phyloP scores from a whole-genome alignment of 2,113 vertebrate species.

The Lutjanus erythropterus region DNA sequence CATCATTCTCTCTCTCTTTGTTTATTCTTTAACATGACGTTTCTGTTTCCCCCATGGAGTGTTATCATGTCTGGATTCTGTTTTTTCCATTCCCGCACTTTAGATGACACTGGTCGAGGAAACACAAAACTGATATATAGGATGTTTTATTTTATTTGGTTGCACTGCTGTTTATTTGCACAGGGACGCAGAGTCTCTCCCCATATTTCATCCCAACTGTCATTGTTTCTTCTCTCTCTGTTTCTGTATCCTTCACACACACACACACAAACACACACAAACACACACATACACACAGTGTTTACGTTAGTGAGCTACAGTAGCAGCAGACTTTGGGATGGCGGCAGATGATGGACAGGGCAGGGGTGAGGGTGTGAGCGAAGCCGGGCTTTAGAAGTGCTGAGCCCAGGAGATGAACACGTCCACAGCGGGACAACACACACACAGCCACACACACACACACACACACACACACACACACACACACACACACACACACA shows the following conservation, averaged over 20 bases:
- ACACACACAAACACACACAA: neutral
- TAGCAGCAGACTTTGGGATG: conserved; percentile 26
- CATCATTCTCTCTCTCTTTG: neutral
- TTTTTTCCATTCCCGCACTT: conserved; percentile 5
- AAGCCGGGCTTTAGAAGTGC: conserved; percentile 68
- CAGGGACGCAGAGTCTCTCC: neutral
- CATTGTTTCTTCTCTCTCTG: neutral
- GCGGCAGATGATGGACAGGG: conserved; percentile 13
- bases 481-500: conserved; percentile 12
- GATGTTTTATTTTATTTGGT: neutral
- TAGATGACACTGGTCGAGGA: neutral
- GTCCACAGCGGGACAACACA: conserved; percentile 18
- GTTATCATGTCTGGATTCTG: neutral
- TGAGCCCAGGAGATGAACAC: conserved; percentile 77
- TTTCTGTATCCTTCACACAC: neutral
- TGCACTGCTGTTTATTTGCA: neutral
- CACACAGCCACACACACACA: too few species aligned
- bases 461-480: neutral
- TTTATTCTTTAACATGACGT: neutral
- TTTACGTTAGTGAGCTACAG: conserved; percentile 1
- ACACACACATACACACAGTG: neutral
- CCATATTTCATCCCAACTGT: neutral
- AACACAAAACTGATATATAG: neutral
- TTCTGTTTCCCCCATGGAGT: neutral
- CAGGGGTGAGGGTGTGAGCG: conserved; percentile 12